These are phyloP conservation scores for Allolobophora icterica DNA, from an alignment of 2,888 invertebrate species.

Conservation along the genomic window DNA sequence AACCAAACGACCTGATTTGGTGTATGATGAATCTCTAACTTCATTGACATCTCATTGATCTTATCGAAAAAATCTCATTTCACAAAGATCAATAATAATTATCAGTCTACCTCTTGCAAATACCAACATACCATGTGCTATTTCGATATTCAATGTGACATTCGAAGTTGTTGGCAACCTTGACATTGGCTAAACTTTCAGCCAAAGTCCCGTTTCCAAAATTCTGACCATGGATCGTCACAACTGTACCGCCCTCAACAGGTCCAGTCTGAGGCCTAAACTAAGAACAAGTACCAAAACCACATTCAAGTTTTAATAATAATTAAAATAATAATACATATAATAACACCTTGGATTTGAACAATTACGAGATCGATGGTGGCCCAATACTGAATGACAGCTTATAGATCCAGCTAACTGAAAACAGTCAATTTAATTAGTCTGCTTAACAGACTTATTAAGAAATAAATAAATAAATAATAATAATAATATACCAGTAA, in stretches of 20 bases:
- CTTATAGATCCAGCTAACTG: no score
- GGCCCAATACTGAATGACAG: no score
- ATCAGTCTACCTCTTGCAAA: no score
- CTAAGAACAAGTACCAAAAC: background rate
- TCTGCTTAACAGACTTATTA: background rate
- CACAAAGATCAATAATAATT: background rate
- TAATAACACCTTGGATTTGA: background rate
- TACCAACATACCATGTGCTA: background rate
- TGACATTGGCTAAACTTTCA: constrained; percentile 28
- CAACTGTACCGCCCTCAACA: background rate
- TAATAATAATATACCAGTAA: constrained; percentile 29
- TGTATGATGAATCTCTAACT: no score
- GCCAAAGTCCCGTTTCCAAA: constrained; percentile 20
- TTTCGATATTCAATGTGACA: constrained; percentile 9
- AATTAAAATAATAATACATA: constrained; percentile 25
- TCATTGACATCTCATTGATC: background rate
- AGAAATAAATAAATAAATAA: constrained; percentile 38
- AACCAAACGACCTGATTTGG: no score
- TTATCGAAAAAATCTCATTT: background rate
- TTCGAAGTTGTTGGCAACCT: constrained; percentile 1
- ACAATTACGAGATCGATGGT: background rate
- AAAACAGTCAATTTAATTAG: no score
- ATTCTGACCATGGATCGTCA: constrained; percentile 30
- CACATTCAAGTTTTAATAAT: background rate
- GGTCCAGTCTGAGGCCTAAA: background rate